These are phyloP conservation scores for Isotomurus palustris DNA, from an alignment of 2,888 invertebrate species.

Conservation along the genomic window DNA sequence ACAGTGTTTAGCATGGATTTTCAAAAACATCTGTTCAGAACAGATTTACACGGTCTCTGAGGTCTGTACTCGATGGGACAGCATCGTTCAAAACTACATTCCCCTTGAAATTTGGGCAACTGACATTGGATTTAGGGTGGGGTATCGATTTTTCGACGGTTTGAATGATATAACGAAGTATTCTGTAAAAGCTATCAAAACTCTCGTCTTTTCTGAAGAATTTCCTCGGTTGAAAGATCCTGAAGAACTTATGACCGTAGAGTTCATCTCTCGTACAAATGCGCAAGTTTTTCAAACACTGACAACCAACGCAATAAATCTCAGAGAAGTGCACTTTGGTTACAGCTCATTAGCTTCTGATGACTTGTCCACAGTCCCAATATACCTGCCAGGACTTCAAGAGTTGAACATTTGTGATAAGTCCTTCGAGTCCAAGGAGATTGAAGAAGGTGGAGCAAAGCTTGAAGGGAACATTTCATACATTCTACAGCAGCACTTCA, in stretches of 20 bases:
- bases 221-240: conserved; percentile 18
- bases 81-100: conserved; percentile 17
- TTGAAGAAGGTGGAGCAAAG: background rate
- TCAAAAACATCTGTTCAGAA: conserved; percentile 13
- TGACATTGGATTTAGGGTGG: conserved; percentile 23
- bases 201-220: conserved; percentile 18
- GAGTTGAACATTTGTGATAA: conserved; percentile 10
- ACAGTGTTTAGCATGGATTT: conserved; percentile 16
- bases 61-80: conserved; percentile 6
- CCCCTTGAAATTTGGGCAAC: conserved; percentile 16
- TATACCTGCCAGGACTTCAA: conserved; percentile 6
- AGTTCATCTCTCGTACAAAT: conserved; percentile 14
- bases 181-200: conserved; percentile 7
- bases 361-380: background rate
- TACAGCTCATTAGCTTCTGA: conserved; percentile 6
- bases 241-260: conserved; percentile 6
- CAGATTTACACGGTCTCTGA: conserved; percentile 18
- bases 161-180: conserved; percentile 10
- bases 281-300: conserved; percentile 6
- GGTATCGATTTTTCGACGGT: conserved; percentile 12
- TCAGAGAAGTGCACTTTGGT: conserved; percentile 16
- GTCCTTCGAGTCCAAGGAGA: background rate
- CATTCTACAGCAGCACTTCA: conserved; percentile 8
- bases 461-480: conserved; percentile 11
- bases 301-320: conserved; percentile 6